These are phyloP conservation scores for Aphodius granarius DNA, from an alignment of 2,888 invertebrate species.

Conservation along the genomic window DNA sequence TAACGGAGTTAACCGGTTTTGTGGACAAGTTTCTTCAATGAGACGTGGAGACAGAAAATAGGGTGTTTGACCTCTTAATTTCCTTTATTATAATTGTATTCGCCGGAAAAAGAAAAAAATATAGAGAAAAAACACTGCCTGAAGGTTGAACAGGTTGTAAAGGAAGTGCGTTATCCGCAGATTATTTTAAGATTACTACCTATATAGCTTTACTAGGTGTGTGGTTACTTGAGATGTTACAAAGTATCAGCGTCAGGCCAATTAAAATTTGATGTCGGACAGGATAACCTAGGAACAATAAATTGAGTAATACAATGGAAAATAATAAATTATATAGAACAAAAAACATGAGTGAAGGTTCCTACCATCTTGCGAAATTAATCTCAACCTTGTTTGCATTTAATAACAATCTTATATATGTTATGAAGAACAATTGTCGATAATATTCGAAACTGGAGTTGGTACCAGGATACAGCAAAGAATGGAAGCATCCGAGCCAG, in stretches of 20 bases:
- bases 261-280: background rate
- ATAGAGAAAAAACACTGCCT: background rate
- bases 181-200: background rate
- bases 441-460: background rate
- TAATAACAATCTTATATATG: no score
- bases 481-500: background rate
- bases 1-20: no score
- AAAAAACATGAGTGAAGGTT: no score
- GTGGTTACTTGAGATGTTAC: background rate
- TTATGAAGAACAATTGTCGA: background rate
- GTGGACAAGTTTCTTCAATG: no score
- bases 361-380: no score
- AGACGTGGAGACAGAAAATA: background rate
- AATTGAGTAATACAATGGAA: background rate
- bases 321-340: background rate
- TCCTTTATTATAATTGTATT: background rate
- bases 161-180: background rate
- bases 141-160: background rate
- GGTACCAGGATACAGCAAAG: background rate
- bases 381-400: no score
- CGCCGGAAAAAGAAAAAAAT: background rate
- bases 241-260: background rate
- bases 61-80: background rate
- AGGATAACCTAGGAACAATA: background rate
- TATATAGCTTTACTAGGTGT: background rate